Conservation (phyloP, 2,888 invertebrate genomes). For the Apamea crenata region DNA sequence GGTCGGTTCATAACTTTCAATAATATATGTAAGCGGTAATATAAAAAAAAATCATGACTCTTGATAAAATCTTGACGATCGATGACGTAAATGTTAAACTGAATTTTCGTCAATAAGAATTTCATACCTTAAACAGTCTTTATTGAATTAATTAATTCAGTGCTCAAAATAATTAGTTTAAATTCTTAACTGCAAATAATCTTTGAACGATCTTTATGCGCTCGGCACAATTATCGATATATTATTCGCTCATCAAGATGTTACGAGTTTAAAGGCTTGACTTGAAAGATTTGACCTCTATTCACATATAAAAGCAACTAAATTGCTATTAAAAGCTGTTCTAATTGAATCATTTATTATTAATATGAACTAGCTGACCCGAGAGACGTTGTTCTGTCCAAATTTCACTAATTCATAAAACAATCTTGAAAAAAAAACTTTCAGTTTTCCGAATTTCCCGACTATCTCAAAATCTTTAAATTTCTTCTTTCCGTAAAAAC, state of each 20-base stretch:
- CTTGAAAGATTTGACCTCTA: slow-evolving; percentile 18
- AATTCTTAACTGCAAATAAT: slow-evolving; percentile 28
- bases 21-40: neutral
- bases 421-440: neutral
- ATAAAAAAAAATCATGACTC: neutral
- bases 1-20: slow-evolving; percentile 3
- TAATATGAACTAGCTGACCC: neutral
- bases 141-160: slow-evolving; percentile 21
- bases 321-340: slow-evolving; percentile 23
- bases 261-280: slow-evolving; percentile 20
- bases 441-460: too few species aligned
- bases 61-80: slow-evolving; percentile 7
- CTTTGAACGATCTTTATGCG: slow-evolving; percentile 5
- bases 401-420: neutral
- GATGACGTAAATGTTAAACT: neutral
- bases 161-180: slow-evolving; percentile 29
- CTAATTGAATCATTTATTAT: slow-evolving; percentile 11
- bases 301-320: slow-evolving; percentile 14
- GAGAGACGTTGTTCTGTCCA: too few species aligned
- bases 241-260: slow-evolving; percentile 36
- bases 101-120: neutral
- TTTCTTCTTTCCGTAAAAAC: neutral
- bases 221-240: slow-evolving; percentile 27
- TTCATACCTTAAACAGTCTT: neutral
- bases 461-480: too few species aligned